Percentiles rank a stretch among this genome's conserved stretches.
Evolutionary conservation across 1,140 invertebrate genomes (phyloP).

Genomic region (Drosophila dunni): DNA sequence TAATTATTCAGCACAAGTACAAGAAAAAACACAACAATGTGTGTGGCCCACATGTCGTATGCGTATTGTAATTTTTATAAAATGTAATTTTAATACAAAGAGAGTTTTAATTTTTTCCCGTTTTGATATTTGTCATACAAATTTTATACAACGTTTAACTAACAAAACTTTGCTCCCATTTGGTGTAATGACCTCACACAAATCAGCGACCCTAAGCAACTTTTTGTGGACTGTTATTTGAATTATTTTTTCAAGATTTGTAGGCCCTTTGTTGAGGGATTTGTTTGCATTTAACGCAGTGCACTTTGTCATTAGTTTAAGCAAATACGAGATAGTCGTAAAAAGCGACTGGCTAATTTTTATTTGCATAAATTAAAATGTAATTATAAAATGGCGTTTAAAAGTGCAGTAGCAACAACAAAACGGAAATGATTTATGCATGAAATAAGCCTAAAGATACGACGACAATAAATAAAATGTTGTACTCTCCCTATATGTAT

Average conservation of each 20-base stretch:
- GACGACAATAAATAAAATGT: conserved; percentile 61
- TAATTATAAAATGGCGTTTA: conserved; percentile 74
- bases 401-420: conserved; percentile 41
- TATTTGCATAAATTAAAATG: conserved; percentile 83
- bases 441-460: conserved; percentile 69
- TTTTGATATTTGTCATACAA: conserved; percentile 45
- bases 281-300: conserved; percentile 1
- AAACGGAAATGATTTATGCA: conserved; percentile 78
- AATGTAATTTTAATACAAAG: neutral
- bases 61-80: neutral
- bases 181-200: conserved; percentile 41
- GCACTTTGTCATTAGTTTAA: conserved; percentile 71
- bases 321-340: conserved; percentile 42
- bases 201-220: conserved; percentile 29
- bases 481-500: conserved; percentile 34
- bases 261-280: conserved; percentile 20
- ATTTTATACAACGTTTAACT: conserved; percentile 40
- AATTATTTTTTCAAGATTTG: conserved; percentile 8
- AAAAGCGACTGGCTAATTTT: conserved; percentile 61
- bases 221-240: conserved; percentile 4
- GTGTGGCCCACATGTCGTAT: neutral
- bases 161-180: conserved; percentile 24
- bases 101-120: conserved; percentile 1
- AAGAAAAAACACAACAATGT: neutral
- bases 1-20: neutral